Percentiles rank a stretch among this genome's conserved stretches.
These are phyloP conservation scores for Opisthograptis luteolata DNA, from an alignment of 2,888 invertebrate genomes.

Conservation along the genomic window DNA sequence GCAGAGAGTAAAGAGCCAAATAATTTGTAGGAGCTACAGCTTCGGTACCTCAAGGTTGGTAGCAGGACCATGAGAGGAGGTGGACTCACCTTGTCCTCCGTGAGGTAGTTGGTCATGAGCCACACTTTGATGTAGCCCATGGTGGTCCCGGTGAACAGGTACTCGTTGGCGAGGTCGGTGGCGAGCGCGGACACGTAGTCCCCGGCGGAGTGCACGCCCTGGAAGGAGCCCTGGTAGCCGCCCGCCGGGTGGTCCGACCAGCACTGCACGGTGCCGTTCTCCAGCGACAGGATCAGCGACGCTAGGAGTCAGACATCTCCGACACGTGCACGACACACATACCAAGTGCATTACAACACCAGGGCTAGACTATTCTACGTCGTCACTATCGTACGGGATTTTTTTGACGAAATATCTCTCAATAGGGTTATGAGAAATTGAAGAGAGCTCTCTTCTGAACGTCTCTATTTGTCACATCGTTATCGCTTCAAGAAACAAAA, in stretches of 20 bases:
- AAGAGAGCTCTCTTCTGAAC: too few relatives aligned
- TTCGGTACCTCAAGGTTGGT: too few relatives aligned
- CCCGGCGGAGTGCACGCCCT: conserved; percentile 87
- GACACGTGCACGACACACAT: too few relatives aligned
- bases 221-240: conserved; percentile 88
- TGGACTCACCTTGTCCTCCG: conserved; percentile 60
- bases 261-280: conserved; percentile 90
- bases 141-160: conserved; percentile 88
- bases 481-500: too few relatives aligned
- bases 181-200: conserved; percentile 88
- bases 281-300: conserved; percentile 88
- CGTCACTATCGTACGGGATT: too few relatives aligned
- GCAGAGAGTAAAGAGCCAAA: too few relatives aligned
- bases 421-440: too few relatives aligned
- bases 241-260: conserved; percentile 93
- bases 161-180: conserved; percentile 88
- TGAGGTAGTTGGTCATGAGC: conserved; percentile 88
- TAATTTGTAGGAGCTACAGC: too few relatives aligned
- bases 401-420: too few relatives aligned
- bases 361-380: too few relatives aligned
- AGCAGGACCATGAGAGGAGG: neutral
- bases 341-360: too few relatives aligned
- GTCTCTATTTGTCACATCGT: too few relatives aligned
- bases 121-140: conserved; percentile 92
- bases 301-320: conserved; percentile 73